phyloP scores from a whole-genome alignment of 2,113 vertebrate genomes.

The Chionis minor region DNA sequence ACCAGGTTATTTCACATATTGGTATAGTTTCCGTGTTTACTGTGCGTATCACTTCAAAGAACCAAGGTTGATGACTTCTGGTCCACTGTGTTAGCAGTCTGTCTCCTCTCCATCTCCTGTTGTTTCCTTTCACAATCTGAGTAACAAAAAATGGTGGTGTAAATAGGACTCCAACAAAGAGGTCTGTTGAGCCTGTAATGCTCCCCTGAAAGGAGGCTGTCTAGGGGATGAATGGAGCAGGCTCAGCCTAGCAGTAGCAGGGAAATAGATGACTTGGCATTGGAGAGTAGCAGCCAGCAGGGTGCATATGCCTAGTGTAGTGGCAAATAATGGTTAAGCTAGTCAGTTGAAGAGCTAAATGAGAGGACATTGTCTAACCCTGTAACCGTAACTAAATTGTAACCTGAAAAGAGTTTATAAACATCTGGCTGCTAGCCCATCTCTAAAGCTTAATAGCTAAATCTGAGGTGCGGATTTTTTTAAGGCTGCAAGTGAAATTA shows the following conservation, averaged over 20 bases:
- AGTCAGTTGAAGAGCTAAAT: slow-evolving; percentile 65
- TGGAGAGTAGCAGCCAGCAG: slow-evolving; percentile 61
- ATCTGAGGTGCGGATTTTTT: background rate
- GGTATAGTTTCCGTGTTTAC: slow-evolving; percentile 32
- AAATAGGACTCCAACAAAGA: slow-evolving; percentile 68
- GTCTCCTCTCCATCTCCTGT: slow-evolving; percentile 59
- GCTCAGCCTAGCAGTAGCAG: slow-evolving; percentile 24
- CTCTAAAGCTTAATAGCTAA: slow-evolving; percentile 39
- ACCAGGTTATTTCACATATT: slow-evolving; percentile 24
- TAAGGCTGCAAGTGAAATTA: background rate
- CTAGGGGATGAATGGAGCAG: slow-evolving; percentile 63
- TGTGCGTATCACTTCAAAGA: slow-evolving; percentile 53
- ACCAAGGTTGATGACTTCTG: slow-evolving; percentile 58
- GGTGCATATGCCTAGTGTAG: slow-evolving; percentile 62
- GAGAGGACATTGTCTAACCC: slow-evolving; percentile 68
- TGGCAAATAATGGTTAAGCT: slow-evolving; percentile 67
- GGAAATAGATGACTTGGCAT: slow-evolving; percentile 68
- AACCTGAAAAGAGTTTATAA: slow-evolving; percentile 70
- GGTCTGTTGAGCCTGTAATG: slow-evolving; percentile 66
- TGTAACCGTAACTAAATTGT: slow-evolving; percentile 66
- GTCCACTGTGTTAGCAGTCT: slow-evolving; percentile 45
- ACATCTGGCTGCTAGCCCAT: slow-evolving; percentile 60
- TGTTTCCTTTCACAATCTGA: slow-evolving; percentile 61
- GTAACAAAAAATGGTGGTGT: slow-evolving; percentile 68
- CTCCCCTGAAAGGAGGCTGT: slow-evolving; percentile 69